These are phyloP conservation scores for Empis livida DNA, from an alignment of 2,888 invertebrate genomes.

Conservation along the genomic window DNA sequence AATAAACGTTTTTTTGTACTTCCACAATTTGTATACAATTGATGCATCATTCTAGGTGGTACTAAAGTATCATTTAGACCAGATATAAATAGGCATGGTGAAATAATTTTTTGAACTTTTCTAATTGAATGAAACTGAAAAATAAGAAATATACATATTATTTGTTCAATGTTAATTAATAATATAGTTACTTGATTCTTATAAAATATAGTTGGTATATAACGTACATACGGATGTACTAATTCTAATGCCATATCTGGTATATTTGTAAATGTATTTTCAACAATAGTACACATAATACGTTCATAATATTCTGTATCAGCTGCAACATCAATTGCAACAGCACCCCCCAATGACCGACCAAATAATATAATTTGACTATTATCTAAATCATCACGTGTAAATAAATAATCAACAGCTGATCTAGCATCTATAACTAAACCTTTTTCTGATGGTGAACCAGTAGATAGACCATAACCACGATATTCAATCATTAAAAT, in stretches of 20 bases:
- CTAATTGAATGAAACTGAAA: slow-evolving; percentile 56
- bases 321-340: slow-evolving; percentile 76
- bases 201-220: slow-evolving; percentile 70
- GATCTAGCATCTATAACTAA: slow-evolving; percentile 78
- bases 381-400: slow-evolving; percentile 70
- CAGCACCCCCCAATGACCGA: slow-evolving; percentile 74
- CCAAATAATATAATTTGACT: slow-evolving; percentile 82
- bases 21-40: slow-evolving; percentile 60
- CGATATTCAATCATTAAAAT: slow-evolving; percentile 88
- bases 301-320: slow-evolving; percentile 61
- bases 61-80: slow-evolving; percentile 78
- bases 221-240: slow-evolving; percentile 46
- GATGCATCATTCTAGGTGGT: slow-evolving; percentile 81
- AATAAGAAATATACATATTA: slow-evolving; percentile 4
- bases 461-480: slow-evolving; percentile 87
- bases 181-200: slow-evolving; percentile 79
- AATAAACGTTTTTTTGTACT: slow-evolving; percentile 64
- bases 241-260: slow-evolving; percentile 83
- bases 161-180: neutral
- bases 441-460: slow-evolving; percentile 75
- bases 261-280: slow-evolving; percentile 92
- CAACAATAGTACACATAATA: slow-evolving; percentile 77
- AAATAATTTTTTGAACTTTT: slow-evolving; percentile 58
- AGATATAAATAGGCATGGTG: slow-evolving; percentile 77
- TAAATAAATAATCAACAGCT: slow-evolving; percentile 70